A percentile compares a stretch with the other conserved stretches of the same genome.
Conservation (phyloP, 2,113 vertebrate species). For the Leptocoma aspasia region DNA sequence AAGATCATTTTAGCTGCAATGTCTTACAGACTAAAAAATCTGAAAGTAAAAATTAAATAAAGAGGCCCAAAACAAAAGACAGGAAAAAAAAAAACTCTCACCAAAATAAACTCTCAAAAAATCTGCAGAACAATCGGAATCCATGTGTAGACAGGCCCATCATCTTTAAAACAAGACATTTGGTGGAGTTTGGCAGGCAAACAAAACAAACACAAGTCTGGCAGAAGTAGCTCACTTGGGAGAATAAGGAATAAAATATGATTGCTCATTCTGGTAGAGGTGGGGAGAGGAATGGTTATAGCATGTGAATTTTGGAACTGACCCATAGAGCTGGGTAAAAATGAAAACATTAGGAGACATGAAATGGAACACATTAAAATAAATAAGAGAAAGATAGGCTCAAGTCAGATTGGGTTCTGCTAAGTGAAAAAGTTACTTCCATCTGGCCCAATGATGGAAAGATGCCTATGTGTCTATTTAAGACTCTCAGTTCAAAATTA, state of each 20-base stretch:
- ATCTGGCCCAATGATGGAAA: not conserved
- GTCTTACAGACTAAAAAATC: not conserved
- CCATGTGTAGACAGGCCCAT: not conserved
- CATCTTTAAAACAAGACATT: conserved; percentile 39
- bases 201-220: conserved; percentile 42
- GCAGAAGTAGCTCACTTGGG: not conserved
- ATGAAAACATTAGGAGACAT: not conserved
- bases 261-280: conserved; percentile 27
- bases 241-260: not conserved
- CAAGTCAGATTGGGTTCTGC: not conserved
- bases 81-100: not conserved
- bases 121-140: not conserved
- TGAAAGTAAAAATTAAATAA: not conserved
- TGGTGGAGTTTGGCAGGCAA: conserved; percentile 13
- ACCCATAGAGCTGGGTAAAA: not conserved
- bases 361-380: conserved; percentile 17
- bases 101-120: not conserved
- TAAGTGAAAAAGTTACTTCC: not conserved
- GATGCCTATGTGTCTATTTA: not conserved
- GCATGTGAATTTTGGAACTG: conserved; percentile 16
- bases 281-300: not conserved
- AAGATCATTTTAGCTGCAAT: not conserved
- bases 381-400: not conserved
- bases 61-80: not conserved
- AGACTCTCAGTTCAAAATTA: not conserved